Conservation (phyloP, 2,888 invertebrate genomes). For the Eurytoma adleriae region DNA sequence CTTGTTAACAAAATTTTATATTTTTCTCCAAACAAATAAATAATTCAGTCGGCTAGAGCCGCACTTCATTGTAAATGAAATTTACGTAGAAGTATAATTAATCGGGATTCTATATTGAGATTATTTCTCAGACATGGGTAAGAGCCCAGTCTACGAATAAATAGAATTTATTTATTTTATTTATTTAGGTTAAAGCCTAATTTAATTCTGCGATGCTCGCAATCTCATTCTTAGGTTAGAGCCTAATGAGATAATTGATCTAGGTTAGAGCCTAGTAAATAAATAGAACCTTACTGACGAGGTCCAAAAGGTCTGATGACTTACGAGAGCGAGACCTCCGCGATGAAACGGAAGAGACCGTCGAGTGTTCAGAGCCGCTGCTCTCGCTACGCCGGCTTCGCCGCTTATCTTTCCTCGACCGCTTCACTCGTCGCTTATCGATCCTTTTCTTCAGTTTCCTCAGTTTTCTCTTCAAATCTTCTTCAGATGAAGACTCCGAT, state of each 20-base stretch:
- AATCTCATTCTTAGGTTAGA: neutral
- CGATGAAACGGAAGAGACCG: too few species aligned
- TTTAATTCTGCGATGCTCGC: neutral
- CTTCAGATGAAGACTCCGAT: neutral
- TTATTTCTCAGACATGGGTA: neutral
- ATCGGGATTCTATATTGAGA: too few species aligned
- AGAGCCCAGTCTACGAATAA: neutral
- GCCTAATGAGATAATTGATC: neutral
- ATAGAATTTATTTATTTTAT: too few species aligned
- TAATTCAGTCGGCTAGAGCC: too few species aligned
- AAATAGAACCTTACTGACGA: neutral
- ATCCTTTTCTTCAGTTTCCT: neutral
- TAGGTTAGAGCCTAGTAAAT: neutral
- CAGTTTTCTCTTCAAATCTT: neutral
- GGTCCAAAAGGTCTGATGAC: neutral
- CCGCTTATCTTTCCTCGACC: slow-evolving; percentile 1
- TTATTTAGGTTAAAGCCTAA: neutral
- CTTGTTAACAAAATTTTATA: too few species aligned
- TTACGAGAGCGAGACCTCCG: neutral
- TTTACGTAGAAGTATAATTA: too few species aligned
- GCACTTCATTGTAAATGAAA: too few species aligned
- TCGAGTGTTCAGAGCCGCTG: too few species aligned
- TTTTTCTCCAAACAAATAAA: too few species aligned
- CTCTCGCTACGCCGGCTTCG: neutral
- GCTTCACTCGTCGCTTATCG: neutral